Evolutionary conservation across 1,140 invertebrate species (phyloP).

Genomic region (Zaprionus ornatus): DNA sequence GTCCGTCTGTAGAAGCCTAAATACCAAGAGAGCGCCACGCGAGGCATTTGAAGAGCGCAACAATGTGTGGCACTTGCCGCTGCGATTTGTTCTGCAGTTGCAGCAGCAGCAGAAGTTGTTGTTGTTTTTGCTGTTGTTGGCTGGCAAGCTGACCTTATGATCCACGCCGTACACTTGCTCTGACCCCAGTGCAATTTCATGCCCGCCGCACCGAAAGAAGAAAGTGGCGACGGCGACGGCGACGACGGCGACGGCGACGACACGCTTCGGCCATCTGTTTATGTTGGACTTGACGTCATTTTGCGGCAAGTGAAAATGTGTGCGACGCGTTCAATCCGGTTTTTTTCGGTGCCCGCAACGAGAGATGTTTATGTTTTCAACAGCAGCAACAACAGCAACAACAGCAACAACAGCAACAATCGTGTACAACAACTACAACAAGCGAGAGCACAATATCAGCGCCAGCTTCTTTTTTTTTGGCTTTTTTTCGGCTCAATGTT

Average conservation of each 20-base stretch:
- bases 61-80: background rate
- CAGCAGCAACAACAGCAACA: slow-evolving; percentile 46
- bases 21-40: slow-evolving; percentile 34
- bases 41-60: slow-evolving; percentile 31
- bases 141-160: slow-evolving; percentile 12
- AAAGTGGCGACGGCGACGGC: slow-evolving; percentile 31
- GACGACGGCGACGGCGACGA: slow-evolving; percentile 9
- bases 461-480: slow-evolving; percentile 37
- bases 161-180: slow-evolving; percentile 16
- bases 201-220: slow-evolving; percentile 42
- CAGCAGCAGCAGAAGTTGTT: background rate
- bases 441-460: slow-evolving; percentile 43
- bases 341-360: slow-evolving; percentile 49
- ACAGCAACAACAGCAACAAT: slow-evolving; percentile 56
- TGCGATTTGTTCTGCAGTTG: slow-evolving; percentile 19
- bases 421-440: slow-evolving; percentile 40
- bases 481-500: slow-evolving; percentile 63
- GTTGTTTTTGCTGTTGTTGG: background rate
- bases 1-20: slow-evolving; percentile 39
- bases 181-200: slow-evolving; percentile 50
- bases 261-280: slow-evolving; percentile 62
- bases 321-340: slow-evolving; percentile 72
- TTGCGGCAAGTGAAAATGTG: slow-evolving; percentile 80
- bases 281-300: slow-evolving; percentile 78
- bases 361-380: slow-evolving; percentile 79